A percentile compares a stretch with the other conserved stretches of the same genome.
Evolutionary conservation across 2,797 vertebrate species (phyloP).

Genomic region (Eleutherodactylus coqui): DNA sequence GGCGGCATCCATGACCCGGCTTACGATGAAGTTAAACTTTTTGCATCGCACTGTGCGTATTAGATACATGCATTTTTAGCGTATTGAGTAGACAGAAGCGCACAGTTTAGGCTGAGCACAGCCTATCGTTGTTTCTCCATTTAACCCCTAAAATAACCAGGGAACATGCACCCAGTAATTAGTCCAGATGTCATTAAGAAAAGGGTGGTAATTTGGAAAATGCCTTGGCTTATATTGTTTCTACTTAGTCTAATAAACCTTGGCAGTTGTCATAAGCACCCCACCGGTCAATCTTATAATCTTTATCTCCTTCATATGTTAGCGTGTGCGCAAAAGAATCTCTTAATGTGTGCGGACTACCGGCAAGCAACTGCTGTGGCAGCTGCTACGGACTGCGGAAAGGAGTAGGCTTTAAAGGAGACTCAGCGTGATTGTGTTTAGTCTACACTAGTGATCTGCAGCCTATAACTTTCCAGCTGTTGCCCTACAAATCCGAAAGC

Average conservation of each 20-base stretch:
- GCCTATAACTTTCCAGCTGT: constrained; percentile 4
- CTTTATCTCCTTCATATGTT: constrained; percentile 17
- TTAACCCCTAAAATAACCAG: neutral
- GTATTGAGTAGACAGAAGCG: neutral
- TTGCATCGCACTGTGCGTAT: no score
- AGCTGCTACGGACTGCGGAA: constrained; percentile 79
- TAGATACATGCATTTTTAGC: neutral
- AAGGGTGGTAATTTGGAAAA: neutral
- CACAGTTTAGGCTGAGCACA: neutral
- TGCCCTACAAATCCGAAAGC: neutral
- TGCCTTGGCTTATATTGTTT: neutral
- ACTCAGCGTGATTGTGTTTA: constrained; percentile 70
- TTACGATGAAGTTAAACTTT: neutral
- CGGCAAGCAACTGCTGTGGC: constrained; percentile 82
- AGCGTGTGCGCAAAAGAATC: neutral
- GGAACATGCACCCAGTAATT: neutral
- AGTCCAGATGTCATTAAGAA: neutral
- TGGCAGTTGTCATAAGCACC: neutral
- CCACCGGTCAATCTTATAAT: neutral
- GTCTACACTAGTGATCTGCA: constrained; percentile 53
- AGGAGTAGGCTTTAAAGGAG: constrained; percentile 73
- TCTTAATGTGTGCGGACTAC: constrained; percentile 69
- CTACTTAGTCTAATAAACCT: neutral
- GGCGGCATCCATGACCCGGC: no score
- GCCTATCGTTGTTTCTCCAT: neutral